A percentile compares a stretch with the other conserved stretches of the same genome.
These are phyloP conservation scores for Poecilia velifera DNA, from an alignment of 2,797 vertebrate genomes.

Conservation along the genomic window DNA sequence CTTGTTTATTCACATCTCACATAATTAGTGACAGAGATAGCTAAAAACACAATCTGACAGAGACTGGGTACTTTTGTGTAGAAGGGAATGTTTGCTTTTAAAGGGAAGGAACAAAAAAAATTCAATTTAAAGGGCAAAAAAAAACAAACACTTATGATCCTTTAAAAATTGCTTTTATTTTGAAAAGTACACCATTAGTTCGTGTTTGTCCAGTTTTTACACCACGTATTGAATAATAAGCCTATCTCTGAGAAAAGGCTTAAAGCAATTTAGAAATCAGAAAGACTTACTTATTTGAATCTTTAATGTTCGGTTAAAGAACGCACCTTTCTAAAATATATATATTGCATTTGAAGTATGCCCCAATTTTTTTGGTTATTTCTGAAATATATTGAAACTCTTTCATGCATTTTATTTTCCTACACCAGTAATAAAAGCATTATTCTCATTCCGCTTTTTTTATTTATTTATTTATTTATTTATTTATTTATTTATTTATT, in stretches of 20 bases:
- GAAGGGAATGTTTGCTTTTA: background rate
- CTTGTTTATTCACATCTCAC: background rate
- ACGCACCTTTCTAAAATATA: too few relatives aligned
- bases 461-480: background rate
- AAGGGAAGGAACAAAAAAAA: background rate
- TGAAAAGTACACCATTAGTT: background rate
- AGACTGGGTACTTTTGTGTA: background rate
- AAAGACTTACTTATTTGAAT: too few relatives aligned
- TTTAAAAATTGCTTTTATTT: background rate
- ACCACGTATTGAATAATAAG: too few relatives aligned
- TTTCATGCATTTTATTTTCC: background rate
- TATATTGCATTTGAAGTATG: background rate
- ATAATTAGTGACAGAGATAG: background rate
- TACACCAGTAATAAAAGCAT: background rate
- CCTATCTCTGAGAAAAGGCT: too few relatives aligned
- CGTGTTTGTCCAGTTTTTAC: background rate
- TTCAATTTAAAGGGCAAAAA: background rate
- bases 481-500: background rate
- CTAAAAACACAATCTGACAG: background rate
- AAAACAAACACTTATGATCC: accelerated
- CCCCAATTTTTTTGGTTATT: background rate
- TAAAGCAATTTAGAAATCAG: background rate
- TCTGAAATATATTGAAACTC: background rate
- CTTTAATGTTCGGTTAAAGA: too few relatives aligned
- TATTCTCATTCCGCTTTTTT: background rate